These are phyloP conservation scores for Archilochus colubris DNA, from an alignment of 2,113 vertebrate genomes.

Conservation along the genomic window DNA sequence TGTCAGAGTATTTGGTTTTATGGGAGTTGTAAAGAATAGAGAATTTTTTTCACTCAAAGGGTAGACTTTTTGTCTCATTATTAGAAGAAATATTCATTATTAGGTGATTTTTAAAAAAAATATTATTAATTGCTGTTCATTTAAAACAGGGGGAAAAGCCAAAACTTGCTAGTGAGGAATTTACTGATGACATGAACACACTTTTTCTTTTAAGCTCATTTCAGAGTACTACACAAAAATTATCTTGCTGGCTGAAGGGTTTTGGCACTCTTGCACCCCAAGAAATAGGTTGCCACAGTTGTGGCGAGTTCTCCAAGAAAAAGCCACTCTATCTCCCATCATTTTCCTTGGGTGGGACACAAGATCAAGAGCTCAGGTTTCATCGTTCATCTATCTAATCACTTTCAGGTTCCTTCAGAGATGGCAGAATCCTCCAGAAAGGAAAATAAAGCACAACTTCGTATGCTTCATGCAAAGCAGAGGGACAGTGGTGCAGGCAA, in stretches of 20 bases:
- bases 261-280: background rate
- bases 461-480: constrained; percentile 1
- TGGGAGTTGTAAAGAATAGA: background rate
- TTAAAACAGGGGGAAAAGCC: background rate
- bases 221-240: background rate
- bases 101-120: background rate
- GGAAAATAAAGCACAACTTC: background rate
- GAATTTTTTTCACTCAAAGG: background rate
- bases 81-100: background rate
- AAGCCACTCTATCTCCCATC: background rate
- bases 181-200: background rate
- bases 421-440: background rate
- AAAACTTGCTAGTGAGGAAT: background rate
- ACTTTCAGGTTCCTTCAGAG: constrained; percentile 11
- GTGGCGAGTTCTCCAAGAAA: background rate
- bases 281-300: fast-evolving
- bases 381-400: background rate
- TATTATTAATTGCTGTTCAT: background rate
- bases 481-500: background rate
- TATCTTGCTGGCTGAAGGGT: background rate
- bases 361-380: constrained; percentile 5
- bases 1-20: background rate
- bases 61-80: background rate
- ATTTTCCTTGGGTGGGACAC: background rate
- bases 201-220: background rate